Conservation (phyloP, 1,140 invertebrate genomes). For the Spodoptera frugiperda region DNA sequence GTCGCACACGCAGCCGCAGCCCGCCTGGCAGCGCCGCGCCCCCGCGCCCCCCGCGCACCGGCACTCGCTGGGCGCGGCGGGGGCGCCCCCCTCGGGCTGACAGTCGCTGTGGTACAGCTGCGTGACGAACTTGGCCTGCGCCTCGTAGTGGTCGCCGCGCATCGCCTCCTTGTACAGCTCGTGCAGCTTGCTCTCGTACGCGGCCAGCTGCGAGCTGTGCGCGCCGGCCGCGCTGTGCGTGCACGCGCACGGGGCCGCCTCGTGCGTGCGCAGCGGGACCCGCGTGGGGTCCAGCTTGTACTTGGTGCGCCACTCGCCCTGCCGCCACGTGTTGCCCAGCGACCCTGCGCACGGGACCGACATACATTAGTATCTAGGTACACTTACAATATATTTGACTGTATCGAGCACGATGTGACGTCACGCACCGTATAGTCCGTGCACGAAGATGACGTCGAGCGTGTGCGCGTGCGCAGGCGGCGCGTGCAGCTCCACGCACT, state of each 20-base stretch:
- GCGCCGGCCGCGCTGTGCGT: not conserved
- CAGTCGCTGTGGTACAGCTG: slow-evolving; percentile 69
- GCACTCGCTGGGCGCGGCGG: slow-evolving; percentile 28
- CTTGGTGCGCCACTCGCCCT: slow-evolving; percentile 81
- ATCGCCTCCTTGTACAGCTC: slow-evolving; percentile 74
- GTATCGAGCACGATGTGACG: not conserved
- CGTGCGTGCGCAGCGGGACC: slow-evolving; percentile 62
- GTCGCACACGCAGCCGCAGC: slow-evolving; percentile 77
- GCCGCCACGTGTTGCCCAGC: slow-evolving; percentile 82
- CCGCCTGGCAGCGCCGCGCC: slow-evolving; percentile 57
- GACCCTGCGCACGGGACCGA: slow-evolving; percentile 67
- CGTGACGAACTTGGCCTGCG: slow-evolving; percentile 74
- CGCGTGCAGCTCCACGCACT: slow-evolving; percentile 74
- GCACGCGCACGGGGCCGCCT: slow-evolving; percentile 48
- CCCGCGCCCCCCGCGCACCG: slow-evolving; percentile 7
- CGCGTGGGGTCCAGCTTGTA: slow-evolving; percentile 71
- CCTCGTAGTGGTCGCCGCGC: slow-evolving; percentile 71
- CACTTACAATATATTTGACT: no score
- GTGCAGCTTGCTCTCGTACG: no score
- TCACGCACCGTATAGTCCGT: slow-evolving; percentile 78
- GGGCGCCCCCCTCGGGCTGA: slow-evolving; percentile 20
- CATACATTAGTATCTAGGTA: no score
- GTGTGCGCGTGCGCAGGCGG: slow-evolving; percentile 61
- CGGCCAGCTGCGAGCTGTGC: not conserved
- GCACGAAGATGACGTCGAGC: slow-evolving; percentile 80